phyloP scores from a whole-genome alignment of 2,888 invertebrate genomes.

The Polydrusus tereticollis region DNA sequence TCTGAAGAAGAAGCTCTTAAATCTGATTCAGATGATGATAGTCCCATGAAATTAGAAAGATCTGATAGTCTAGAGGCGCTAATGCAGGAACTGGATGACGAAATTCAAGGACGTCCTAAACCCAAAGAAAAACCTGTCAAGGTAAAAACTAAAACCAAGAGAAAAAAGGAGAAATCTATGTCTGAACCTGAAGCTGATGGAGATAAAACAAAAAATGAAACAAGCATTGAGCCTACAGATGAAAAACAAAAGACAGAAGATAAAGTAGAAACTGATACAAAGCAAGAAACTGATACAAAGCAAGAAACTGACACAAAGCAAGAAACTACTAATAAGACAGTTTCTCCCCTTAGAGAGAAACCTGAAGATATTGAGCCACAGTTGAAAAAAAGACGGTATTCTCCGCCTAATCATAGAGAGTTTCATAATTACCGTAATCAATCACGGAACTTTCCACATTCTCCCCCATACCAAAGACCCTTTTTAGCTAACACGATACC shows the following conservation, averaged over 20 bases:
- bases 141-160: conserved; percentile 53
- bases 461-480: conserved; percentile 4
- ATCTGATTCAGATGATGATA: conserved; percentile 49
- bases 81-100: conserved; percentile 70
- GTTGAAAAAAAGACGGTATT: conserved; percentile 22
- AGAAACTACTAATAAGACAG: conserved; percentile 21
- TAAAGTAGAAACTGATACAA: conserved; percentile 40
- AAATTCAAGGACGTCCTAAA: conserved; percentile 60
- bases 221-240: conserved; percentile 8
- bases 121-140: conserved; percentile 46
- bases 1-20: conserved; percentile 61
- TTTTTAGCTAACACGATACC: not conserved
- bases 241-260: conserved; percentile 22
- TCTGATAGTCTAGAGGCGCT: conserved; percentile 69
- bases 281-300: conserved; percentile 26
- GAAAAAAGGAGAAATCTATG: conserved; percentile 44
- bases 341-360: not conserved
- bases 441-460: not conserved
- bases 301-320: conserved; percentile 42
- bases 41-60: conserved; percentile 63
- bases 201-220: conserved; percentile 42
- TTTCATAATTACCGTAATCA: conserved; percentile 19
- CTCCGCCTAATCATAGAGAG: conserved; percentile 6
- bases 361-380: conserved; percentile 19
- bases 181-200: conserved; percentile 43